Conservation (phyloP, 2,797 vertebrate genomes). For the Diplodus puntazzo region DNA sequence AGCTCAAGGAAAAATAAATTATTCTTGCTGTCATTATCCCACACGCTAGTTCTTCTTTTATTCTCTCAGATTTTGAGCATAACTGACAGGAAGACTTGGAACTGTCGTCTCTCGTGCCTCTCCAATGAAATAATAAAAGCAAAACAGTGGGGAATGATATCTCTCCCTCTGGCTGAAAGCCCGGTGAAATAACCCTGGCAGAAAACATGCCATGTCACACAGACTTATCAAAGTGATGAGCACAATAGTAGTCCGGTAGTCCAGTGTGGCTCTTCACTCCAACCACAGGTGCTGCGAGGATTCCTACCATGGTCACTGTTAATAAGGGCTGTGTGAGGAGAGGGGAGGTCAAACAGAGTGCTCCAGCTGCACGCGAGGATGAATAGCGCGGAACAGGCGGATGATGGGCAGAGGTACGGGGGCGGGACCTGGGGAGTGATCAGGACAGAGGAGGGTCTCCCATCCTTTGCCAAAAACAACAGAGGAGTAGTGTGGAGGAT, state of each 20-base stretch:
- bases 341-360: conserved; percentile 78
- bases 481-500: conserved; percentile 68
- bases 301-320: conserved; percentile 61
- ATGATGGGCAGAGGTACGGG: conserved; percentile 78
- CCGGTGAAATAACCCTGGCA: conserved; percentile 28
- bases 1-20: conserved; percentile 10
- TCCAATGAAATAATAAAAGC: conserved; percentile 34
- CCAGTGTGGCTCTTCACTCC: conserved; percentile 47
- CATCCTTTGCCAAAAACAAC: conserved; percentile 74
- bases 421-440: conserved; percentile 68
- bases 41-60: conserved; percentile 4
- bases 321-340: conserved; percentile 69
- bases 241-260: conserved; percentile 40
- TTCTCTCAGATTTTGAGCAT: conserved; percentile 28
- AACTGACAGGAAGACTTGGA: conserved; percentile 31
- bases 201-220: conserved; percentile 49
- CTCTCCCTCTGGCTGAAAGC: conserved; percentile 43
- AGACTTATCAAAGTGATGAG: conserved; percentile 62
- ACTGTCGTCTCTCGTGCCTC: conserved; percentile 12
- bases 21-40: conserved; percentile 13
- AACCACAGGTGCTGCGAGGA: conserved; percentile 60
- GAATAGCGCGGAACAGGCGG: conserved; percentile 64
- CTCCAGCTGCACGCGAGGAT: conserved; percentile 83
- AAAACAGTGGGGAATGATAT: conserved; percentile 15
- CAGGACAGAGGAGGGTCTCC: conserved; percentile 66